Base-by-base conservation (phyloP, 2,888 invertebrate genomes). In the Crepidodera aurea region DNA sequence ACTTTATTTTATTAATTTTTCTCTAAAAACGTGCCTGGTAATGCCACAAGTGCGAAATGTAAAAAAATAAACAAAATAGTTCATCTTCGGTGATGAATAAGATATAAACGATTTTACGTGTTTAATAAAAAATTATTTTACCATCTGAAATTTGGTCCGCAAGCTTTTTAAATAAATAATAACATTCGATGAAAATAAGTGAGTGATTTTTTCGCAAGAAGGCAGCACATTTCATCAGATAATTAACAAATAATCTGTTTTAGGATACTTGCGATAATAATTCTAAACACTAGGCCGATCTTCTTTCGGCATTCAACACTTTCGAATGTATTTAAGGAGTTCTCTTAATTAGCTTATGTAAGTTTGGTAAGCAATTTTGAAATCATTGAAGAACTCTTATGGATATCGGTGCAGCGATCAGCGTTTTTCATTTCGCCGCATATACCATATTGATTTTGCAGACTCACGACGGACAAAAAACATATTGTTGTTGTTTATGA, bases 301-400 rank as follows among this genome's bases (percentile, higher is more conserved):
- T 50, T 57, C 65, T 68, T 70, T 69, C 65, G 62, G 60, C 63
- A 67, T 66, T 67, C 62, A 70, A 67, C 69, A 68, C 70, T 70
- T 70, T 70, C 70, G 67, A 70, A 70, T 69, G 64, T 66, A 67
- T 65, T 64, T 60, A 66, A 66, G 60, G 65, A 70, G 62, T 60
- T 64, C 56, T 53, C 50, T 68, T 64, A 65, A 67, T 69, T 64
- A 64, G 63, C 66, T 69, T 68, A 71, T 66, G 65, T 68, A 69
- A 71, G 58, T 65, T 61, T 62, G 51, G 59, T 56, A 25, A 62
- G 55, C 34, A 44, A 60, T 65, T 65, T 62, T 59, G 65, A 65
- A 62, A 65, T 62, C 61, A 27, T 39, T 19, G 37, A 40, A 39
- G 53, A 48, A 48, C 57, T 15, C 48, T 57, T 57, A 57, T 57